Conservation (phyloP, 2,113 vertebrate species). For the Brachionichthys hirsutus region DNA sequence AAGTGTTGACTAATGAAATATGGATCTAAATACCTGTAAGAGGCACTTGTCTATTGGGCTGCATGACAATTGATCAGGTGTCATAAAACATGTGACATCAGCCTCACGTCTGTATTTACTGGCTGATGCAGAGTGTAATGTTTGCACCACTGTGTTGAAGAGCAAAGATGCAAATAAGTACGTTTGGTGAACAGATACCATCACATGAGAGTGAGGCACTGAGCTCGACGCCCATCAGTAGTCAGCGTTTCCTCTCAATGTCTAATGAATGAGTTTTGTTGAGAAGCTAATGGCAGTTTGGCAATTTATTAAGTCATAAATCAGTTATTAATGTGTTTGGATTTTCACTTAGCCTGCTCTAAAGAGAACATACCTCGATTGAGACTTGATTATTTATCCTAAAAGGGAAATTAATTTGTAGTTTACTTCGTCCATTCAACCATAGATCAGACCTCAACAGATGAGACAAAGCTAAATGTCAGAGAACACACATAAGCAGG, state of each 20-base stretch:
- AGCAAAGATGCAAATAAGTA: constrained; percentile 2
- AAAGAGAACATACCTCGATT: too few relatives aligned
- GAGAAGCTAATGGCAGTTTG: neutral
- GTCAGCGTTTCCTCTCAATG: neutral
- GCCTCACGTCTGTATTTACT: constrained; percentile 19
- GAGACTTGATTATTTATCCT: too few relatives aligned
- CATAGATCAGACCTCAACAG: too few relatives aligned
- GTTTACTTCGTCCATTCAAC: too few relatives aligned
- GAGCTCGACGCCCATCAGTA: neutral
- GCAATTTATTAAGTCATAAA: neutral
- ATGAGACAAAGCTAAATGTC: too few relatives aligned
- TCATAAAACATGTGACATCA: constrained; percentile 30
- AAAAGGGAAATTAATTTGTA: too few relatives aligned
- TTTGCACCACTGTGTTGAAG: constrained; percentile 6
- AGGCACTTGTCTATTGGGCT: neutral
- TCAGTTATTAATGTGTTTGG: too few relatives aligned
- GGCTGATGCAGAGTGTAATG: constrained; percentile 1
- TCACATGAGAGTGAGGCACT: neutral
- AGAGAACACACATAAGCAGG: too few relatives aligned
- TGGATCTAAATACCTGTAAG: too few relatives aligned
- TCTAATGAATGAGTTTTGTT: neutral
- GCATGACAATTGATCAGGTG: constrained; percentile 5
- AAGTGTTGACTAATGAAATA: too few relatives aligned
- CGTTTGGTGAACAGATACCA: neutral
- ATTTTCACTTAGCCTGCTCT: too few relatives aligned